Conservation (phyloP, 2,113 vertebrate genomes). For the Ascaphus truei region DNA sequence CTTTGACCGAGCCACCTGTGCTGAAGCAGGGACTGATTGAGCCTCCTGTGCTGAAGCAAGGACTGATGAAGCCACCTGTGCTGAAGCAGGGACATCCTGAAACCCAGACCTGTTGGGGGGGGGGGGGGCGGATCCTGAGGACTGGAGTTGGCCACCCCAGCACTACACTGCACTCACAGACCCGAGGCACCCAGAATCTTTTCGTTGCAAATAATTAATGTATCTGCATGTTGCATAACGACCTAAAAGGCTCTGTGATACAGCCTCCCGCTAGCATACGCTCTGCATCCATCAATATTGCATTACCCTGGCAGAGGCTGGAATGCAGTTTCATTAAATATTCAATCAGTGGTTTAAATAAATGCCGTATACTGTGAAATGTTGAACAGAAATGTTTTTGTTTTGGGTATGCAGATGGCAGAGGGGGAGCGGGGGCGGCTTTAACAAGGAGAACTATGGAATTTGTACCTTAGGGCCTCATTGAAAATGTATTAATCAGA, state of each 20-base stretch:
- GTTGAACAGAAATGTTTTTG: neutral
- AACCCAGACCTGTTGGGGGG: no score
- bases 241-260: conserved; percentile 68
- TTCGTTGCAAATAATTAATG: conserved; percentile 69
- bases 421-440: neutral
- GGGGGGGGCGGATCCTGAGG: no score
- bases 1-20: no score
- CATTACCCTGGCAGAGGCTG: conserved; percentile 53
- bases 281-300: conserved; percentile 63
- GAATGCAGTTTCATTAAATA: conserved; percentile 70
- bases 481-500: no score
- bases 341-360: conserved; percentile 66
- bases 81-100: no score
- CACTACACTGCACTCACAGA: neutral
- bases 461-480: no score
- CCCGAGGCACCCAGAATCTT: conserved; percentile 44
- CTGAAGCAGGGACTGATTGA: no score
- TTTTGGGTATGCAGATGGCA: neutral
- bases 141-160: no score
- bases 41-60: no score
- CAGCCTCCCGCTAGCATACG: conserved; percentile 51
- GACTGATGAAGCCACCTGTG: no score
- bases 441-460: no score
- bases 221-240: conserved; percentile 63
- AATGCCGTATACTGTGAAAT: conserved; percentile 52